Evolutionary conservation across 2,113 vertebrate genomes (phyloP), one percentile per base, ranked within the genome.

Genomic region (Calidris pygmaea): DNA sequence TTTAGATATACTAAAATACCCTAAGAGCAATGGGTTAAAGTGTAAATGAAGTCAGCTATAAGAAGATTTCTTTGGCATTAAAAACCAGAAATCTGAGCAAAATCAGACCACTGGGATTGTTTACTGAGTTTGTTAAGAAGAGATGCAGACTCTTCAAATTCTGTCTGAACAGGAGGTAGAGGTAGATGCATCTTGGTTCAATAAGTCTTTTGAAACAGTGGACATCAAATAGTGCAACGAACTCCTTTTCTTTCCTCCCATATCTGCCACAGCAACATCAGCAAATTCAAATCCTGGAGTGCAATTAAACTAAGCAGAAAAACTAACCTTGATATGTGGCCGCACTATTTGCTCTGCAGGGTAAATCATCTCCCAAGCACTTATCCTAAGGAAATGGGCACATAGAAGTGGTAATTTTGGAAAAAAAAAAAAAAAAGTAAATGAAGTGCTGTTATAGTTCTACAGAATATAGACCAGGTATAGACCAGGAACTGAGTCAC

Each of bases 181-280:
- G 9, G 5, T 29, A 87, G 50, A 60, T 27, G 16, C 24, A 66
- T 52, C 41, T 70, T 60, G 4, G 4, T 56, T 52, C 39, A 70
- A 27, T 14, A 10, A 21, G 1, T 43, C 15, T 70, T 76, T 76
- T 73, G 62, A 68, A 73, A 15, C 3, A 4, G 4, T 48, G 45
- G 5, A 45, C 7, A 43, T 8, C 7, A 4, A 80, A 34, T 2
- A 75, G 15, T 32, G 11, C 58, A 65, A n/a, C 1, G 0, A 83
- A 34, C 3, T 59, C 8, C 4, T 56, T 68, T 62, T 56, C 37
- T 60, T 65, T 10, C 1, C 5, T 5, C 3, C 32, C 16, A 5
- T 56, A 56, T 6, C 26, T 67, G 24, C 24, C 62, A 60, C 18
- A 59, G 32, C 13, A 76, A 1, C 14, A 79, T 24, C n/a, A 63